These are phyloP conservation scores for Pristionchus japonicus DNA, from an alignment of 2,888 invertebrate genomes.

Conservation along the genomic window DNA sequence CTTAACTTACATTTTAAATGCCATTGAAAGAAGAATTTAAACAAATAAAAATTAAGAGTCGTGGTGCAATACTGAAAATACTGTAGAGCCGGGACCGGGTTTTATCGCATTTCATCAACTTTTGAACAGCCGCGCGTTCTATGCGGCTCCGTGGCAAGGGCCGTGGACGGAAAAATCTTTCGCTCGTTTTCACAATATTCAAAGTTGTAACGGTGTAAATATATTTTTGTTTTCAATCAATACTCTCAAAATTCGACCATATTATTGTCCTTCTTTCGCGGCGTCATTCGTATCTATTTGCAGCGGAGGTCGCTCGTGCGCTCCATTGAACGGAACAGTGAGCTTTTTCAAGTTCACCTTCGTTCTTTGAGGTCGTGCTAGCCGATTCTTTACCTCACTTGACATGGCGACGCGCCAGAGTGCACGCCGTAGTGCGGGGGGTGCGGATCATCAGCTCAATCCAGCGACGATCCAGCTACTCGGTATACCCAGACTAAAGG, in stretches of 20 bases:
- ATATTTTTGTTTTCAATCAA: neutral
- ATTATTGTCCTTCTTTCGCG: neutral
- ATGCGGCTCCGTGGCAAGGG: too few relatives aligned
- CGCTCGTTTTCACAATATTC: neutral
- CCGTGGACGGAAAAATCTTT: neutral
- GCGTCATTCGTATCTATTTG: neutral
- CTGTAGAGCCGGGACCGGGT: neutral
- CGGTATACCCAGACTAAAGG: neutral
- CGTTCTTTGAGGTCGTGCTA: neutral
- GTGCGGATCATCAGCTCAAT: neutral
- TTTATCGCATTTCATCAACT: neutral
- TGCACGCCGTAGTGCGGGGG: slow-evolving; percentile 41
- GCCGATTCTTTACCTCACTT: neutral
- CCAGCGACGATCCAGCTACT: slow-evolving; percentile 24
- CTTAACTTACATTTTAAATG: neutral
- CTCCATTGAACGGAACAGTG: slow-evolving; percentile 13
- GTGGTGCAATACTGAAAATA: neutral
- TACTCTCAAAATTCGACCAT: neutral
- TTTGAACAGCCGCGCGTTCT: too few relatives aligned
- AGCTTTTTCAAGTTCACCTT: neutral
- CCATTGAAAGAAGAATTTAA: neutral
- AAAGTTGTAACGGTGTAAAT: neutral
- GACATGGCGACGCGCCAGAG: slow-evolving; percentile 42
- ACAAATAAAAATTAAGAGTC: neutral
- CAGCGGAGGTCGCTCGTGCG: neutral